Evolutionary conservation across 2,797 vertebrate genomes (phyloP), one percentile per base, ranked within the genome.

Genomic region (Enteromius argenteus): DNA sequence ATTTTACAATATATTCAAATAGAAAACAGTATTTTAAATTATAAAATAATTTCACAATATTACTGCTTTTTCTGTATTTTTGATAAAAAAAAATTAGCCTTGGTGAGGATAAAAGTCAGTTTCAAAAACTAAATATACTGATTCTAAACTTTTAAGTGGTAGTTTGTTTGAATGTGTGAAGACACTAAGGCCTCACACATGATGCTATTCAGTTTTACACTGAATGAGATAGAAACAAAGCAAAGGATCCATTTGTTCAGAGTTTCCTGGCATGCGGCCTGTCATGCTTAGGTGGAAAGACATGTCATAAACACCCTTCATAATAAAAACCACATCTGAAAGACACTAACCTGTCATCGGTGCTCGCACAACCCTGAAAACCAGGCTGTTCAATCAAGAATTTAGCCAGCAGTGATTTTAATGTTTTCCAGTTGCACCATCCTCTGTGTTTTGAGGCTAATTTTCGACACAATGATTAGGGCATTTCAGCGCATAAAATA

Each of bases 251-350:
- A 46, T 91, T 88, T 90, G 88, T 90, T 90, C 90, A 90, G 87
- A 91, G 90, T 92, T 92, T 93, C 92, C 92, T 91, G 92, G 90
- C 91, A 32, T 81, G 86, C 83, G 75, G 90, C 84, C 87, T 91
- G 90, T 90, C 91, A 90, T 89, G 87, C 79, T 85, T 85, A 87
- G 88, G 87, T 90, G 88, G 88, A 88, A 90, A 91, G 90, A 92
- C 91, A 91, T 89, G 91, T 92, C 90, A 92, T 85, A 92, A 89
- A 92, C 91, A 87, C 91, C 90, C 88, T 88, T 90, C 86, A 91
- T 92, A 91, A 91, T 87, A 87, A 86, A 84, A 74, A 77, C 72
- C 72, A 80, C 73, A 73, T 64, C 51, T 30, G 71, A 74, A 23
- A 72, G 78, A 82, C 77, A 81, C 53, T 64, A 39, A 79, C 49